Base-by-base conservation (phyloP, 2,888 invertebrate species). In the Trypoxylon attenuatum region DNA sequence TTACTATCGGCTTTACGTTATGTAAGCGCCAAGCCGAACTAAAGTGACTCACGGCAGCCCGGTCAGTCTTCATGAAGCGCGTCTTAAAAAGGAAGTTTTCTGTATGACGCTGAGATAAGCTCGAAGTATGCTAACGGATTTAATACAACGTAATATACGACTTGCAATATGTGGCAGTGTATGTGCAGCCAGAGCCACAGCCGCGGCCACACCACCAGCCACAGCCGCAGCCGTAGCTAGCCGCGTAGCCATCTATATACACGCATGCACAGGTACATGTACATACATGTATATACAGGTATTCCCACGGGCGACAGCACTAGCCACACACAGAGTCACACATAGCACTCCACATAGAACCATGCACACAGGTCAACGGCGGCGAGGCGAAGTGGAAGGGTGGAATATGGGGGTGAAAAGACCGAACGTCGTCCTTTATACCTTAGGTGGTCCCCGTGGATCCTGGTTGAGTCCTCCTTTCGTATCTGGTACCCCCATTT, bases 401-500 rank as follows among this genome's bases (percentile, higher is more conserved):
- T 73, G 71, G 63, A 76, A 74, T 76, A 75, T 68, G 82, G 76
- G 79, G 81, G 81, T 80, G 80, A 78, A 77, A 79, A 79, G 78
- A 77, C 71, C 81, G 78, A 72, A 71, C 74, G 77, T 79, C 82
- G 82, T 82, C 82, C 81, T 82, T 83, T 82, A 84, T 84, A 80
- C 82, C 81, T 82, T 76, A 77, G 78, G 82, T 80, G 81, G 82
- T 82, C 81, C 82, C 82, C 77, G 78, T 80, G 81, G 82, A 83
- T 84, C 80, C 81, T 22, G 74, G 78, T 77, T 76, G 76, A 80
- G 80, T 80, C 79, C 79, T 79, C 80, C 76, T 82, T 82, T 79
- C 80, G 83, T 81, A 80, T 81, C 81, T 78, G 75, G 33, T 77
- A 76, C 72, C 74, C 72, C 74, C 79, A 66, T 77, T 74, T 76